These are phyloP conservation scores for Hydra vulgaris DNA, from an alignment of 30 jellyfish, hydroid and myxozoan genomes.

Conservation along the genomic window DNA sequence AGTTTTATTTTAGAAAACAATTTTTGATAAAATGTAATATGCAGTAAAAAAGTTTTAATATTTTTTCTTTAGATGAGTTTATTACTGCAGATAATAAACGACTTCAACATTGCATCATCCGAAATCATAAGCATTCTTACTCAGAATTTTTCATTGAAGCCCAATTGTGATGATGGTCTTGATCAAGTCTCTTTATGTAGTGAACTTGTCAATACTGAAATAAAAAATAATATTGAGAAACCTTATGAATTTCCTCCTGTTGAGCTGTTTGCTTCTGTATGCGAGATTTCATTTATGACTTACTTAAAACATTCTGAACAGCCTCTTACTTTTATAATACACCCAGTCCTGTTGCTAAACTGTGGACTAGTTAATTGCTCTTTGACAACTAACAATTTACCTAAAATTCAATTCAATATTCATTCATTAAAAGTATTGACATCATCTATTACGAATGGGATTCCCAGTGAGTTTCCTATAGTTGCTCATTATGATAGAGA, in stretches of 20 bases:
- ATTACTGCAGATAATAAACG: constrained; percentile 16
- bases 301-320: constrained; percentile 2
- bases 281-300: not conserved
- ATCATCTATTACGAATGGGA: constrained; percentile 10
- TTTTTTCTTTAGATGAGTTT: constrained; percentile 11
- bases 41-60: not conserved
- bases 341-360: constrained; percentile 11
- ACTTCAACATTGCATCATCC: not conserved
- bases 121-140: not conserved
- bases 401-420: not conserved
- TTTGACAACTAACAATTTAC: not conserved
- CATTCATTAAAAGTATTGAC: not conserved
- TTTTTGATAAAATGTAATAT: not conserved
- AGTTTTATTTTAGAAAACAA: too few species aligned
- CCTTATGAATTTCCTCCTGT: constrained; percentile 10
- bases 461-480: constrained; percentile 6
- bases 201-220: not conserved
- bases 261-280: constrained; percentile 27
- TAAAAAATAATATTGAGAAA: not conserved
- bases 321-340: not conserved
- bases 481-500: constrained; percentile 8
- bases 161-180: not conserved
- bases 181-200: not conserved
- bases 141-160: not conserved
- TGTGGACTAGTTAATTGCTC: constrained; percentile 15